Base-by-base conservation (phyloP, 2,113 vertebrate genomes). In the Xiphophorus maculatus region DNA sequence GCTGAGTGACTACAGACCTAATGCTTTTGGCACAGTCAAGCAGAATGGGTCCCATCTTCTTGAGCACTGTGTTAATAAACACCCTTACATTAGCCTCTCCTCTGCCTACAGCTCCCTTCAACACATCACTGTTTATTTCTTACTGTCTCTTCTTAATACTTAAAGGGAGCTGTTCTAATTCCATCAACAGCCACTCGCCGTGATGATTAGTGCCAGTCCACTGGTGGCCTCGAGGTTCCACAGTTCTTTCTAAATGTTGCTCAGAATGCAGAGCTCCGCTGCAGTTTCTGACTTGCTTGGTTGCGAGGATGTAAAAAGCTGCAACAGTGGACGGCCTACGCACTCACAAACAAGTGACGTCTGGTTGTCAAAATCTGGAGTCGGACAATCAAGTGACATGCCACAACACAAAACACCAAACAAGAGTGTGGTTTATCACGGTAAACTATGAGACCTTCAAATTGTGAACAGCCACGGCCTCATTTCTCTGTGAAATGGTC, bases 131-230 rank as follows among this genome's bases (percentile, higher is more conserved):
- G 84, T 92, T 96, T 95, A 96, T 95, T 88, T 79, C 95, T 93
- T 94, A 91, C 90, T 94, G 93, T 95, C 95, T 96, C 92, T 95
- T 96, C 96, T 95, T 96, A 95, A 95, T 93, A 96, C 87, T 95
- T 96, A 91, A 93, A 94, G 94, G 93, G 84, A 89, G 93, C 93
- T 91, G 91, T 90, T 88, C 93, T 95, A 94, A 96, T 96, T 95
- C 94, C 15, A 76, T 90, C 89, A 95, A 88, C 93, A 91, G 90
- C 86, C 87, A 89, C 93, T 91, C 91, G 93, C 79, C 81, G 89
- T 93, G 93, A 95, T 91, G 85, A 91, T 93, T 89, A 91, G 85
- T 90, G 86, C 91, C 88, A 91, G 90, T 88, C 87, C 72, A 77
- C 87, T 83, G 76, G 83, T 87, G 90, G 88, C 88, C 84, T 78